These are phyloP conservation scores for Salticus scenicus DNA, from an alignment of 2,888 invertebrate species.

Conservation along the genomic window DNA sequence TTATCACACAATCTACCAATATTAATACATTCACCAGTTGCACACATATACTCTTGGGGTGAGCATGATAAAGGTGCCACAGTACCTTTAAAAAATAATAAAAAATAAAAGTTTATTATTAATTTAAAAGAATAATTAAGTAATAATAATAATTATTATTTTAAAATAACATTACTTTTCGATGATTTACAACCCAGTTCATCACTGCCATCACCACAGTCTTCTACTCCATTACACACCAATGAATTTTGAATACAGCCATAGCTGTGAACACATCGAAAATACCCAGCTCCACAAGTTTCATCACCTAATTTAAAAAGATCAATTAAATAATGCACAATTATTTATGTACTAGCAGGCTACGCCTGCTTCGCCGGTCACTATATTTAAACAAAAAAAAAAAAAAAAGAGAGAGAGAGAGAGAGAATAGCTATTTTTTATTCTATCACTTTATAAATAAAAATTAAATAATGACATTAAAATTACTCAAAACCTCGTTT, in stretches of 20 bases:
- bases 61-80: slow-evolving; percentile 71
- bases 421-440: too few relatives aligned
- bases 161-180: slow-evolving; percentile 43
- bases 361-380: too few relatives aligned
- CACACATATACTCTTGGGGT: slow-evolving; percentile 70
- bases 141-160: background rate
- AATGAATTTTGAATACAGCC: slow-evolving; percentile 79
- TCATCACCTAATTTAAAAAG: too few relatives aligned
- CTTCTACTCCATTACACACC: slow-evolving; percentile 76
- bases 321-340: too few relatives aligned
- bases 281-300: slow-evolving; percentile 76
- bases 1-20: slow-evolving; percentile 80
- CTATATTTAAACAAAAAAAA: too few relatives aligned
- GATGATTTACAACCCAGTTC: slow-evolving; percentile 71
- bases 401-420: too few relatives aligned
- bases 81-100: slow-evolving; percentile 19
- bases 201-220: slow-evolving; percentile 73
- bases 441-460: too few relatives aligned
- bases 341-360: too few relatives aligned
- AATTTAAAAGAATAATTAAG: too few relatives aligned
- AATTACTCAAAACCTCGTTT: too few relatives aligned
- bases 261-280: slow-evolving; percentile 81
- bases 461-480: too few relatives aligned
- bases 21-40: slow-evolving; percentile 70
- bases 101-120: background rate